Evolutionary conservation across 2,888 invertebrate genomes (phyloP), one percentile per base, ranked within the genome.

Genomic region (Ethmia dodecea): DNA sequence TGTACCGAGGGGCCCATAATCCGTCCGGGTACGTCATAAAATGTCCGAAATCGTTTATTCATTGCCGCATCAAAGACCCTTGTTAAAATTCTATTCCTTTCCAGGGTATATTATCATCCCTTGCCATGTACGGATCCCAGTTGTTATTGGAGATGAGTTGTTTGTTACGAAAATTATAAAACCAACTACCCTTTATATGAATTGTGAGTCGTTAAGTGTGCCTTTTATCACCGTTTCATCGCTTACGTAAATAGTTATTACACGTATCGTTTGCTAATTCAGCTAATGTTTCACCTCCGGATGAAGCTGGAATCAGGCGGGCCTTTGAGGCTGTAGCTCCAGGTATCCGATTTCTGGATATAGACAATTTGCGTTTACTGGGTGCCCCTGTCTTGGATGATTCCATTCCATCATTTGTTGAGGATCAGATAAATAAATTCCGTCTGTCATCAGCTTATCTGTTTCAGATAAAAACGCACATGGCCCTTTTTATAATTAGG

Each of bases 11-110:
- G 34, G 20, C 31, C 14, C 33, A 50, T 74, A 70, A 75, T 61
- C 63, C 66, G 54, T 41, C 59, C 60, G 52, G 47, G 46, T 31
- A 50, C 45, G 60, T 66, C 70, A 65, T 76, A 74, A 77, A 77
- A 61, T 61, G 67, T 52, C 64, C 66, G 55, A 59, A 62, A 77
- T 76, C 72, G 75, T 71, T 73, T 76, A 78, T 78, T 78, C 78
- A 79, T 76, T 64, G 73, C 68, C 64, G 64, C 67, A 73, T 77
- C 67, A 73, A 60, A 57, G 59, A 55, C 56, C 63, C 73, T 69
- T 63, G 68, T 72, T 76, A 65, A 73, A 66, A 72, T 73, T 75
- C 69, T 66, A 67, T 69, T 68, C 59, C 61, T 62, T 46, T 47
- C 45, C 38, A 38, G 43, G 40, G 47, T 47, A 57, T 56, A 58